Percentiles rank a stretch among this genome's conserved stretches.
phyloP scores from a whole-genome alignment of 2,888 invertebrate genomes.

The Diplazon laetatorius region DNA sequence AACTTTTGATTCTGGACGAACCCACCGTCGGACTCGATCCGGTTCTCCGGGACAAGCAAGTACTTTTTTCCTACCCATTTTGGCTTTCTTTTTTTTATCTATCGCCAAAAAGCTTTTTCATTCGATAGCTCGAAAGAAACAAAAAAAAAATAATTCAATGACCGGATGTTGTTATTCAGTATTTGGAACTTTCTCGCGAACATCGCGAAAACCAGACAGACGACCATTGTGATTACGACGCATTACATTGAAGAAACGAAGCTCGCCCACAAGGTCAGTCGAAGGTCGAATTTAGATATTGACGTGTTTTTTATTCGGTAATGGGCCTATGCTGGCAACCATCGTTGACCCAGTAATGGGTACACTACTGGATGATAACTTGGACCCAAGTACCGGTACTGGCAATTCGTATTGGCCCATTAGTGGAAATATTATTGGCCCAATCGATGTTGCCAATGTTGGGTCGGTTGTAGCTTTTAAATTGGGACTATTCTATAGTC shows the following conservation, averaged over 20 bases:
- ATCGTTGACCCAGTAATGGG: too few species aligned
- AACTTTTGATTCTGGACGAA: conserved; percentile 94
- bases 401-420: too few species aligned
- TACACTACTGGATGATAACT: too few species aligned
- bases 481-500: too few species aligned
- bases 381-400: too few species aligned
- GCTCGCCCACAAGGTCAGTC: conserved; percentile 90
- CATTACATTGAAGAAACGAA: conserved; percentile 97
- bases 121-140: background rate
- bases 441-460: too few species aligned
- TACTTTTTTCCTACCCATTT: conserved; percentile 63
- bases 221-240: conserved; percentile 95
- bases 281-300: conserved; percentile 16
- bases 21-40: conserved; percentile 98
- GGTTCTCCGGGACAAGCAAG: conserved; percentile 90
- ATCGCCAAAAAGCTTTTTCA: background rate
- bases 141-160: background rate
- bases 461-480: too few species aligned
- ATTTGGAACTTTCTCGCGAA: conserved; percentile 94
- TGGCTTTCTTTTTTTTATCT: background rate
- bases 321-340: too few species aligned
- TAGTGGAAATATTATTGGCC: too few species aligned
- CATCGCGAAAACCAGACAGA: conserved; percentile 87
- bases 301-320: background rate
- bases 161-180: conserved; percentile 83